Conservation (phyloP, 2,113 vertebrate genomes). For the Micronycteris hirsuta region DNA sequence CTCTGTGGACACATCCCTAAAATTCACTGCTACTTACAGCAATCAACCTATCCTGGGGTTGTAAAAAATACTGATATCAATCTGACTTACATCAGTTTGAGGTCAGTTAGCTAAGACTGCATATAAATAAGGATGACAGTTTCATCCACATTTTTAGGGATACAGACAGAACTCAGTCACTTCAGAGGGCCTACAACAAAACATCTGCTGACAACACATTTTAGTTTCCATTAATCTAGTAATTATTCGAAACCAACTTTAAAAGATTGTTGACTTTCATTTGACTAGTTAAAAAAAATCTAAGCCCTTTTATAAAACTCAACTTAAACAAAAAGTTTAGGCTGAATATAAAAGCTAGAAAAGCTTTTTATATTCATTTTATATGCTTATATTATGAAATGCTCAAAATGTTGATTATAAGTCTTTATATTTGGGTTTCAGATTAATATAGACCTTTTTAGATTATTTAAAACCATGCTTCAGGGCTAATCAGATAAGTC, state of each 20-base stretch:
- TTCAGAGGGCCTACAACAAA: background rate
- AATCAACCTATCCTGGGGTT: background rate
- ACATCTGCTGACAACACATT: background rate
- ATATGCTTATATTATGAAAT: background rate
- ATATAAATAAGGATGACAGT: background rate
- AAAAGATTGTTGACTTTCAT: background rate
- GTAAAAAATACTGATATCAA: background rate
- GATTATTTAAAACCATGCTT: background rate
- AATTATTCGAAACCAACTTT: background rate
- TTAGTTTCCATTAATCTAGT: background rate
- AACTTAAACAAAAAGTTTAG: conserved; percentile 11
- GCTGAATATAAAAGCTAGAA: conserved; percentile 12
- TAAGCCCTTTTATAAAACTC: background rate
- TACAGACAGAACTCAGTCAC: background rate
- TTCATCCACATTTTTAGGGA: background rate
- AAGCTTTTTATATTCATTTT: too few species aligned
- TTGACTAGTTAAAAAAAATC: background rate
- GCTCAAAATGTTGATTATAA: background rate
- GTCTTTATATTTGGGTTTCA: background rate
- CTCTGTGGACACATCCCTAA: background rate
- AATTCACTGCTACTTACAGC: background rate
- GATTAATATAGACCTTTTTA: background rate
- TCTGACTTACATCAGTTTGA: background rate
- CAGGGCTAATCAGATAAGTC: background rate
- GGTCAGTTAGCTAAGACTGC: background rate